Percentiles rank a stretch among this genome's conserved stretches.
Conservation (phyloP, 2,113 vertebrate genomes). For the Trochalopteron elliotii region DNA sequence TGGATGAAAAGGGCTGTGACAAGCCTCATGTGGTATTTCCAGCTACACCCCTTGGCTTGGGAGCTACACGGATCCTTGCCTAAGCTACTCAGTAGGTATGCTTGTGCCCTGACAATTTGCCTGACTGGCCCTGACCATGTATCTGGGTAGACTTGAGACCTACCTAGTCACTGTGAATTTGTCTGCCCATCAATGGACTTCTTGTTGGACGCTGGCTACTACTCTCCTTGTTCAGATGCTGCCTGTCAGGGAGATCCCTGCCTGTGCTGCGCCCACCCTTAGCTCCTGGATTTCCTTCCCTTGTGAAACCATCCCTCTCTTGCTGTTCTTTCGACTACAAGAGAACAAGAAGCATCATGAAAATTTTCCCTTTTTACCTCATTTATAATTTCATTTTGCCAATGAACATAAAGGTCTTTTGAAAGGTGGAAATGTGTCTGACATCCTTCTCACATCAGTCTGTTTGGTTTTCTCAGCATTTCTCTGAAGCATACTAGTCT, state of each 20-base stretch:
- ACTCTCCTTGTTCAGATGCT: background rate
- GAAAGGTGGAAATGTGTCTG: background rate
- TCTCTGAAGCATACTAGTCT: background rate
- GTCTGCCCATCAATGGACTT: background rate
- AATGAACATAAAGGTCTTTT: background rate
- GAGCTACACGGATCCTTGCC: background rate
- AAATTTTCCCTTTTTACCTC: background rate
- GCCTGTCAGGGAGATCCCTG: background rate
- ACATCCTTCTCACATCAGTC: background rate
- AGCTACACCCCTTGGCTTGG: fast-evolving
- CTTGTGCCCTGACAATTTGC: background rate
- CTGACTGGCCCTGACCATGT: background rate
- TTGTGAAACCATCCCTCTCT: background rate
- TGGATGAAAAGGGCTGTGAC: background rate
- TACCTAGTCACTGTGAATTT: background rate
- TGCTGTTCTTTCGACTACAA: background rate
- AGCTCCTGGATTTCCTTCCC: background rate
- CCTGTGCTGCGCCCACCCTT: background rate
- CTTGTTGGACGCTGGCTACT: background rate
- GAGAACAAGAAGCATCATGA: background rate
- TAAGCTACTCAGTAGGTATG: background rate
- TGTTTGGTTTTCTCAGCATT: background rate
- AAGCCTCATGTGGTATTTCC: background rate
- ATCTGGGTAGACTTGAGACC: background rate
- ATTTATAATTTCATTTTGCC: fast-evolving